Conservation (phyloP, 2,888 invertebrate species). For the Callinectes sapidus region DNA sequence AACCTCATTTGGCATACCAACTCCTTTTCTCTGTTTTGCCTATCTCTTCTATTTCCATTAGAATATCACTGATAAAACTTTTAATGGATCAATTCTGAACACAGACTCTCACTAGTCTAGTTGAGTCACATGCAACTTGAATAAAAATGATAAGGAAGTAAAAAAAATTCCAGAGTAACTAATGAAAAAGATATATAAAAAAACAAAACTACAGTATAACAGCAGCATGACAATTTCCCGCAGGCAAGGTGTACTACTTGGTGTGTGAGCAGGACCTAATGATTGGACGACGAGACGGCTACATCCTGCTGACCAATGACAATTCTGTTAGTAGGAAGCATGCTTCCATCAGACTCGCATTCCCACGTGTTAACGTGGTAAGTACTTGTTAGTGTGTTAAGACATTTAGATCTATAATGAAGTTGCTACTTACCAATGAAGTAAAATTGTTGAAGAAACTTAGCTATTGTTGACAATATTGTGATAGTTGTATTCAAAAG, state of each 20-base stretch:
- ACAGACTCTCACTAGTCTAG: too few relatives aligned
- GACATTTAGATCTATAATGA: neutral
- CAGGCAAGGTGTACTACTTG: conserved; percentile 51
- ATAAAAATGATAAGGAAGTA: too few relatives aligned
- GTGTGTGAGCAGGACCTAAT: conserved; percentile 46
- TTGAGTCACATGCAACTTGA: too few relatives aligned
- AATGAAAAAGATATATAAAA: too few relatives aligned
- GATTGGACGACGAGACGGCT: conserved; percentile 79
- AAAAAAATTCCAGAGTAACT: too few relatives aligned
- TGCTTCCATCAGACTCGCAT: conserved; percentile 79
- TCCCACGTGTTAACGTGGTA: conserved; percentile 42
- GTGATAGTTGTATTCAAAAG: neutral
- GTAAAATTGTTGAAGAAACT: neutral
- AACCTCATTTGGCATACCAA: too few relatives aligned
- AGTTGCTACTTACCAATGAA: neutral
- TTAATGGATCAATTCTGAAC: too few relatives aligned
- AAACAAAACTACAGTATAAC: neutral
- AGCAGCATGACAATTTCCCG: neutral
- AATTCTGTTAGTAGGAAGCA: conserved; percentile 87
- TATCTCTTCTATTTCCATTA: too few relatives aligned
- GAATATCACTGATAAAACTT: too few relatives aligned
- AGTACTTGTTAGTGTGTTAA: conserved; percentile 10
- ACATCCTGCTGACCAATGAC: conserved; percentile 83
- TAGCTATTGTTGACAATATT: too few relatives aligned
- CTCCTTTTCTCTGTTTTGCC: too few relatives aligned